phyloP scores from a whole-genome alignment of 2,888 invertebrate genomes.

The Dicyrtoma fusca region DNA sequence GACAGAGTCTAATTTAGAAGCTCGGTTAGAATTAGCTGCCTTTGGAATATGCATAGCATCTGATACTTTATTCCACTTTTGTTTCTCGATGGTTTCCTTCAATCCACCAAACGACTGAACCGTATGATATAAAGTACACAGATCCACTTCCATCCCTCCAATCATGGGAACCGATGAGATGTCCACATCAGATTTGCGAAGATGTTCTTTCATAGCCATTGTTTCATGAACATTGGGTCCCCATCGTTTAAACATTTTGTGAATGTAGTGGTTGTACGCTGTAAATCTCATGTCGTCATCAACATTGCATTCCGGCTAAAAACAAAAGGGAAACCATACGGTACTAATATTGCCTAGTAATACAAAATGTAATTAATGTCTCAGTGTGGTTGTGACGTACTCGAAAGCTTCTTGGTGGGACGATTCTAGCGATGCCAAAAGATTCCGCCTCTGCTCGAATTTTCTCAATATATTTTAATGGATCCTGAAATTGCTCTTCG shows the following conservation, averaged over 20 bases:
- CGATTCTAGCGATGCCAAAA: conserved; percentile 84
- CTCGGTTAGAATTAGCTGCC: conserved; percentile 72
- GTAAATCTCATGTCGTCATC: conserved; percentile 84
- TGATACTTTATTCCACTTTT: conserved; percentile 85
- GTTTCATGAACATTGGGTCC: conserved; percentile 83
- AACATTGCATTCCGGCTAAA: conserved; percentile 76
- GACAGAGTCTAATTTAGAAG: conserved; percentile 81
- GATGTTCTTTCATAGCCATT: conserved; percentile 70
- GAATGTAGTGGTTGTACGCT: conserved; percentile 86
- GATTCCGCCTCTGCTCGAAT: conserved; percentile 75
- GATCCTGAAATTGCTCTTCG: conserved; percentile 83
- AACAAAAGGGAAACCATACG: conserved; percentile 46
- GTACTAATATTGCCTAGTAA: too few relatives aligned
- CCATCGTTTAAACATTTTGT: conserved; percentile 85
- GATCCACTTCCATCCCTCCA: conserved; percentile 87
- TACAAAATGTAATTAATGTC: too few relatives aligned
- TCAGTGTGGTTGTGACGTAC: conserved; percentile 57
- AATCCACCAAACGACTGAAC: conserved; percentile 85
- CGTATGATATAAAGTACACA: conserved; percentile 80
- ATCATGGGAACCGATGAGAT: conserved; percentile 64
- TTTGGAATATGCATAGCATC: conserved; percentile 85
- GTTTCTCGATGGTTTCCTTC: conserved; percentile 82
- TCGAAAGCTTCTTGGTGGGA: conserved; percentile 78
- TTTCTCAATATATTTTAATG: conserved; percentile 79
- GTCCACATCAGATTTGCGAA: conserved; percentile 48